Evolutionary conservation across 1,140 invertebrate genomes (phyloP).

Genomic region (Sweltsa coloradensis): DNA sequence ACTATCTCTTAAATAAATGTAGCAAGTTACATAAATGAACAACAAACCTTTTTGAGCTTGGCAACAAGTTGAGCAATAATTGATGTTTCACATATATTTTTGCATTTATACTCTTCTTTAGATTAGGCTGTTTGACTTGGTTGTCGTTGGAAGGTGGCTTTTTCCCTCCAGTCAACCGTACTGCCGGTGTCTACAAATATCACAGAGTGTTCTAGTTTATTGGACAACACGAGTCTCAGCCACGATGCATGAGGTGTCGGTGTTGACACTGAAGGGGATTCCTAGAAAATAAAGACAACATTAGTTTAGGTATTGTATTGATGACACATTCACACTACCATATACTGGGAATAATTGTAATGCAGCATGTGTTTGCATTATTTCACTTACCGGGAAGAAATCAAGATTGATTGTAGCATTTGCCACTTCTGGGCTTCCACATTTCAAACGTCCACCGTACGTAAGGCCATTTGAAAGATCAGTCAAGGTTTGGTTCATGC

Average conservation of each 20-base stretch:
- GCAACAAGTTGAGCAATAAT: conserved; percentile 46
- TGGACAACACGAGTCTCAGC: conserved; percentile 39
- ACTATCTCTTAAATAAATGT: too few relatives aligned
- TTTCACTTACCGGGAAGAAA: conserved; percentile 19
- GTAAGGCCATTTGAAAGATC: conserved; percentile 71
- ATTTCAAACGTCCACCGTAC: conserved; percentile 63
- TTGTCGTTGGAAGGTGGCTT: too few relatives aligned
- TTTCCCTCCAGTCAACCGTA: too few relatives aligned
- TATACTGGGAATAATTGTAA: too few relatives aligned
- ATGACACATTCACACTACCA: too few relatives aligned
- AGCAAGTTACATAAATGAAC: conserved; percentile 1
- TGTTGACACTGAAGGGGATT: conserved; percentile 20
- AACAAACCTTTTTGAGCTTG: conserved; percentile 43
- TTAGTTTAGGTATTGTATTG: too few relatives aligned
- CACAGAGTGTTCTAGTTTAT: conserved; percentile 43
- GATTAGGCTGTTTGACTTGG: too few relatives aligned
- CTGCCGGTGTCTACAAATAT: conserved; percentile 52
- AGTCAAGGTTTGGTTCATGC: conserved; percentile 86
- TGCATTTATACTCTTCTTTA: conserved; percentile 19
- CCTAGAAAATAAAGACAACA: background rate
- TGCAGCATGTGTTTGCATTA: too few relatives aligned
- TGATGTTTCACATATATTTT: conserved; percentile 56
- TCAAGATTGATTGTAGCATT: conserved; percentile 38
- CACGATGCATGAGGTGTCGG: conserved; percentile 32
- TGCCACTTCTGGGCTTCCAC: conserved; percentile 53